A percentile compares a stretch with the other conserved stretches of the same genome.
Conservation (phyloP, 2,888 invertebrate genomes). For the Coleophora flavipennella region DNA sequence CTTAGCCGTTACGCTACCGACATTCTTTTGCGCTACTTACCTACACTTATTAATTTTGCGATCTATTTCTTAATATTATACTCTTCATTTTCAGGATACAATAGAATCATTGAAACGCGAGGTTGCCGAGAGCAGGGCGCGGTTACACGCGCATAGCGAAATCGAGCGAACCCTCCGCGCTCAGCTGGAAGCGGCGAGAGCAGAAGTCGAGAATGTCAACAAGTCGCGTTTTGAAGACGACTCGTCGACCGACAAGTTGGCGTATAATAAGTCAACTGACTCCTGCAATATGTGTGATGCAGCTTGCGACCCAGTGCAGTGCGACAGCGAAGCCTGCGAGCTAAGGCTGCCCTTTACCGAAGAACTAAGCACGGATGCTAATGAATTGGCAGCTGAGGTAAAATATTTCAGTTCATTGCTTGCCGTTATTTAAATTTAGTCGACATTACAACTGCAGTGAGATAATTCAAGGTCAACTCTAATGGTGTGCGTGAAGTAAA, state of each 20-base stretch:
- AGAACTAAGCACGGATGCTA: slow-evolving; percentile 61
- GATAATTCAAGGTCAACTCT: too few relatives aligned
- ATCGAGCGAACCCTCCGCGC: slow-evolving; percentile 61
- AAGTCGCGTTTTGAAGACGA: slow-evolving; percentile 19
- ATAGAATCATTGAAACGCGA: slow-evolving; percentile 63
- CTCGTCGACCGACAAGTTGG: slow-evolving; percentile 28
- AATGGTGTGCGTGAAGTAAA: too few relatives aligned
- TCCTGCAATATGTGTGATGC: slow-evolving; percentile 47
- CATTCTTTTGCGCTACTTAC: too few relatives aligned
- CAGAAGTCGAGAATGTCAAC: slow-evolving; percentile 32
- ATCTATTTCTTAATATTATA: too few relatives aligned
- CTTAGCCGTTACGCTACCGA: too few relatives aligned
- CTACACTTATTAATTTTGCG: too few relatives aligned
- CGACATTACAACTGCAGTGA: too few relatives aligned
- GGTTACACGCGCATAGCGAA: slow-evolving; percentile 60
- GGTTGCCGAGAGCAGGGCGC: slow-evolving; percentile 57
- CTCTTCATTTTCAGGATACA: slow-evolving; percentile 41
- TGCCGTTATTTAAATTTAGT: too few relatives aligned
- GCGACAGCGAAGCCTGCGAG: slow-evolving; percentile 50
- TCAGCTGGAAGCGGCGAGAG: slow-evolving; percentile 58
- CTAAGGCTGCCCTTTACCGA: slow-evolving; percentile 46
- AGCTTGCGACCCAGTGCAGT: slow-evolving; percentile 59
- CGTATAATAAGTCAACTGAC: too few relatives aligned
- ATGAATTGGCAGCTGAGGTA: slow-evolving; percentile 62
- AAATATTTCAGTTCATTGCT: slow-evolving; percentile 8